Evolutionary conservation across 2,113 vertebrate genomes (phyloP).

Genomic region (Danionella cerebrum): DNA sequence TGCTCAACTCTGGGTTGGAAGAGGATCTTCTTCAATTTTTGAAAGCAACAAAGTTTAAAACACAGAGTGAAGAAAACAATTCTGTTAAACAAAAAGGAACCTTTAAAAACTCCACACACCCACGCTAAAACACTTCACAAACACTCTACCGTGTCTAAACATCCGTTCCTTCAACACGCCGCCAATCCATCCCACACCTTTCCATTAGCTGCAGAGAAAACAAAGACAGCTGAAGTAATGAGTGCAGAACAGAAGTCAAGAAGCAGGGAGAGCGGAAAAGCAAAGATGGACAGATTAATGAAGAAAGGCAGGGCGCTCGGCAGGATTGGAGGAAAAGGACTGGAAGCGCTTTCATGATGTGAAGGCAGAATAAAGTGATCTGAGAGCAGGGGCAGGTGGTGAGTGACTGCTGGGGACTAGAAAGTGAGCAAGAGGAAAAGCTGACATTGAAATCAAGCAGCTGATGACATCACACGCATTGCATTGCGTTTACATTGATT

Average conservation of each 20-base stretch:
- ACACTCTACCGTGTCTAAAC: background rate
- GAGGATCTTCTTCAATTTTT: too few relatives aligned
- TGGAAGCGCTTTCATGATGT: background rate
- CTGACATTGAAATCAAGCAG: too few relatives aligned
- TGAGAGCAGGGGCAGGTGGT: background rate
- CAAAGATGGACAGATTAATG: background rate
- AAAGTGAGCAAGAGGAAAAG: too few relatives aligned
- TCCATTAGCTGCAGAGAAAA: conserved; percentile 10
- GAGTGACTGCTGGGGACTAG: background rate
- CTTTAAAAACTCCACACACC: background rate
- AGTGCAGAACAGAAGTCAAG: background rate
- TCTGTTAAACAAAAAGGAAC: too few relatives aligned
- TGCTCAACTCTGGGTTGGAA: too few relatives aligned
- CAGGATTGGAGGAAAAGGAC: background rate
- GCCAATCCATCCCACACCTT: background rate
- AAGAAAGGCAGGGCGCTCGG: background rate
- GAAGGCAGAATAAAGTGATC: background rate
- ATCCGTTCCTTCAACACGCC: background rate
- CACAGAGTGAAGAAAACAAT: too few relatives aligned
- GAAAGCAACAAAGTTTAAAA: too few relatives aligned
- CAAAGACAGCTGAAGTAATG: conserved; percentile 19
- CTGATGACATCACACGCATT: too few relatives aligned
- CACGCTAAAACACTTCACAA: background rate
- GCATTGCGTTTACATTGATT: too few relatives aligned
- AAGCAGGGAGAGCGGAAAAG: background rate